Percentiles rank a stretch among this genome's conserved stretches.
Evolutionary conservation across 2,797 vertebrate genomes (phyloP).

Genomic region (Mus spretus): DNA sequence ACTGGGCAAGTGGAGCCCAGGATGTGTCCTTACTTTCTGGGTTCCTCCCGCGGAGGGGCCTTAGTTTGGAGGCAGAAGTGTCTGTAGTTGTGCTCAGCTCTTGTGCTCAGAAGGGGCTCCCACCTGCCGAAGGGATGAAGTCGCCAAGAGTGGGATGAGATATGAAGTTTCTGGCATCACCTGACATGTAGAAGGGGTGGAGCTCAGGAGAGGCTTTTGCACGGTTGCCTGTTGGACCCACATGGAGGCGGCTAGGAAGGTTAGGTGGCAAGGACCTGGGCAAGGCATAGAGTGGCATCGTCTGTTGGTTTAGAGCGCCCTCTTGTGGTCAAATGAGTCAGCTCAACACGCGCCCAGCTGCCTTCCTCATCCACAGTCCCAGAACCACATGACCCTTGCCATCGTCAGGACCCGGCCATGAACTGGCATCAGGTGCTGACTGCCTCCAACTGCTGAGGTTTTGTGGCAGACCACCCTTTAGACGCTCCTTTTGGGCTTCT

Average conservation of each 20-base stretch:
- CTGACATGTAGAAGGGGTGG: background rate
- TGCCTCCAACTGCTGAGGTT: slow-evolving; percentile 17
- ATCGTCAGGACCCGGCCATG: no score
- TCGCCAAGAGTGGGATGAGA: background rate
- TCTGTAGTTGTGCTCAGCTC: background rate
- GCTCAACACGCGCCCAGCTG: no score
- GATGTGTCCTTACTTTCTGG: background rate
- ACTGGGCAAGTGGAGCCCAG: background rate
- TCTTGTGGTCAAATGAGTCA: slow-evolving; percentile 65
- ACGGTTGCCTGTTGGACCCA: background rate
- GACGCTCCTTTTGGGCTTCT: background rate
- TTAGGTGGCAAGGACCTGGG: background rate
- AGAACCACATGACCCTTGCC: background rate
- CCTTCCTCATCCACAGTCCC: background rate
- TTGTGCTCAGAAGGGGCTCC: slow-evolving; percentile 67
- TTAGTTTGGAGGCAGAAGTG: background rate
- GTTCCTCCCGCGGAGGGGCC: background rate
- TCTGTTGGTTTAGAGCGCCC: slow-evolving; percentile 62
- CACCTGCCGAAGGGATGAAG: background rate
- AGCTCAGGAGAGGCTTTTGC: background rate
- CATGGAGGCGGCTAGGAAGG: background rate
- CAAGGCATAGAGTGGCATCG: background rate
- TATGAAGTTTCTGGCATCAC: background rate
- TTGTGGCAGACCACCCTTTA: background rate
- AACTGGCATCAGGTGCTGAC: background rate